Evolutionary conservation across 1,140 invertebrate species (phyloP), one percentile per base, ranked within the genome.

Genomic region (Mizuhopecten yessoensis): DNA sequence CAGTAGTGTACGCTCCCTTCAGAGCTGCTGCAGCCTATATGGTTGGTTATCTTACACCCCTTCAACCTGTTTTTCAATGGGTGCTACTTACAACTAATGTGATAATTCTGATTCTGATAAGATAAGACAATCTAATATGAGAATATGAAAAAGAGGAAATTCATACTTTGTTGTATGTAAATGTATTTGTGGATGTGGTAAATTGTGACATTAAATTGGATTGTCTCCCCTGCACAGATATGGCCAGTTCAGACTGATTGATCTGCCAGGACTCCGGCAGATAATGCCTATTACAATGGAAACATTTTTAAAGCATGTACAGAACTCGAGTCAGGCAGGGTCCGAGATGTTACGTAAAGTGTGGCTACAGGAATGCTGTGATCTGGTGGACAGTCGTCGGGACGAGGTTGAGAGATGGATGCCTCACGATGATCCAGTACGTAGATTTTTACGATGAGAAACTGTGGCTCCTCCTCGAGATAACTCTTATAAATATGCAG

Each of bases 311-410:
- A 93, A 94, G 87, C 94, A 96, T 91, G 93, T 96, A 34, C 90
- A 95, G 89, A 93, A 93, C 7, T 96, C 96, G 0, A 94, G 95
- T 34, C 93, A 91, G 86, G 42, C 34, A 34, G 95, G 91, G 5
- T 91, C 94, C 17, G 45, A 92, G 34, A 89, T 49, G 15, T 91
- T 96, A 87, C 75, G 93, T 57, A 88, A 93, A 33, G 88, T 95
- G 33, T 96, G 98, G 98, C 94, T 98, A 1, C 97, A 97, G 0
- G 97, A 98, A 91, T 97, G 98, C 45, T 98, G 98, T 7, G 97
- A 98, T 89, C 97, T 98, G 0, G 98, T 98, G 96, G 95, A 97
- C 3, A 96, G 97, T 23, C 96, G 97, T 17, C 97, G 97, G 92
- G 94, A 97, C 3, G 97, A 97, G n/a, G 98, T 98, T 97, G 97